Percentiles rank a stretch among this genome's conserved stretches.
Conservation (phyloP, 2,797 vertebrate genomes). For the Taeniopygia guttata region DNA sequence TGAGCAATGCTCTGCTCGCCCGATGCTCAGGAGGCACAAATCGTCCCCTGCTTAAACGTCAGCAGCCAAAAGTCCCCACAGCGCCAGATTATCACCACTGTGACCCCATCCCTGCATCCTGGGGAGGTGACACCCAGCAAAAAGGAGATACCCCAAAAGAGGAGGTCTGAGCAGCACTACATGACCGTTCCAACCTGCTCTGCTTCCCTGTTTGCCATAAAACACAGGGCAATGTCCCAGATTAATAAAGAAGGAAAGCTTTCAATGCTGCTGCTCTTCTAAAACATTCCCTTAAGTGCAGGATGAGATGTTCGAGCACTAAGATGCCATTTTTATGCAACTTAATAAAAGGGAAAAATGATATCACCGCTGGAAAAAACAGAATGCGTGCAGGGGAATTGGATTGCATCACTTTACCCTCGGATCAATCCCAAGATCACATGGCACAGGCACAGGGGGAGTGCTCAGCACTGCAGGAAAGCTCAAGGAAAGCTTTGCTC, state of each 20-base stretch:
- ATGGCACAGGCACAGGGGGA: background rate
- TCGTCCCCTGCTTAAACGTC: background rate
- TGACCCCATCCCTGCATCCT: background rate
- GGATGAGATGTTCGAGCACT: background rate
- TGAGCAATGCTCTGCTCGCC: background rate
- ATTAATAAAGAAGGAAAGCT: constrained; percentile 26
- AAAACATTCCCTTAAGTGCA: constrained; percentile 24
- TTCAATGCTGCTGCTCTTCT: constrained; percentile 1
- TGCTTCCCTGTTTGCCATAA: background rate
- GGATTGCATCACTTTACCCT: background rate
- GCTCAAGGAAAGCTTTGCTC: background rate
- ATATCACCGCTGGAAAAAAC: constrained; percentile 20
- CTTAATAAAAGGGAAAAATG: constrained; percentile 46
- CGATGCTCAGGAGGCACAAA: background rate
- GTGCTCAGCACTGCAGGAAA: background rate
- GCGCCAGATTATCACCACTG: background rate
- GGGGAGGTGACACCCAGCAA: background rate
- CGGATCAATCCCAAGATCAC: background rate
- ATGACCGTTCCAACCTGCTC: background rate
- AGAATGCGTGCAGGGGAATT: background rate
- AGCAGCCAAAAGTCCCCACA: background rate
- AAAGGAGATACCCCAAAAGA: background rate
- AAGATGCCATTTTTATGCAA: constrained; percentile 17
- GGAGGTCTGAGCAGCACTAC: background rate
- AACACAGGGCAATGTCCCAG: background rate